Percentiles rank a stretch among this genome's conserved stretches.
These are phyloP conservation scores for Crotophaga sulcirostris DNA, from an alignment of 2,113 vertebrate genomes.

Conservation along the genomic window DNA sequence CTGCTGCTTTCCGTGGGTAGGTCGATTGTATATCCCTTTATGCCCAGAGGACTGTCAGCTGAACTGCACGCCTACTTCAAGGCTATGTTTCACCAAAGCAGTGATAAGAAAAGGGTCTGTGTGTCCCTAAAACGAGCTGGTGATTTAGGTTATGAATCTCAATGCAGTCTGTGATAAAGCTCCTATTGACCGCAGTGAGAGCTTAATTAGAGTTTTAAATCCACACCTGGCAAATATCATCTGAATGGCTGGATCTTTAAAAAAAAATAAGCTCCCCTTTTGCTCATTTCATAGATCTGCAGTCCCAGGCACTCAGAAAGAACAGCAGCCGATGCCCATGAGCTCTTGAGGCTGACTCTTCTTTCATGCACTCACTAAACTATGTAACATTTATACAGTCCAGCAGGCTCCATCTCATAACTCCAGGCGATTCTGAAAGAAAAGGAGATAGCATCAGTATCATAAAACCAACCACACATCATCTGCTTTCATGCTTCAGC, in stretches of 20 bases:
- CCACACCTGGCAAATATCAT: not conserved
- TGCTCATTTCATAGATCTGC: not conserved
- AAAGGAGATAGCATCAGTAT: constrained; percentile 37
- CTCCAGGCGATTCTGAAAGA: constrained; percentile 27
- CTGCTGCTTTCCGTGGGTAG: not conserved
- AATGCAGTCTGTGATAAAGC: not conserved
- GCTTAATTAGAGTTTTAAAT: not conserved
- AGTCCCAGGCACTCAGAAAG: not conserved
- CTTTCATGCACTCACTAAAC: constrained; percentile 56
- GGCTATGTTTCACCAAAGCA: not conserved
- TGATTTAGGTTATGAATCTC: not conserved
- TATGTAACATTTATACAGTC: constrained; percentile 41
- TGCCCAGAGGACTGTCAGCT: not conserved
- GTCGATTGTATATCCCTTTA: not conserved
- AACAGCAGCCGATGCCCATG: not conserved
- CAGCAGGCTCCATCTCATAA: constrained; percentile 47
- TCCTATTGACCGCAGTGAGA: not conserved
- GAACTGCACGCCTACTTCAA: not conserved
- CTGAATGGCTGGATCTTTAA: not conserved
- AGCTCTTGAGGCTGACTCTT: not conserved
- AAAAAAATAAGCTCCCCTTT: not conserved
- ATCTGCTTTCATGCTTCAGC: constrained; percentile 56
- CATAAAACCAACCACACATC: constrained; percentile 30
- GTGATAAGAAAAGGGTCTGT: not conserved
- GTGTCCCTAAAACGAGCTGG: not conserved